Conservation (phyloP, 2,113 vertebrate species). For the Lophochroa leadbeateri region DNA sequence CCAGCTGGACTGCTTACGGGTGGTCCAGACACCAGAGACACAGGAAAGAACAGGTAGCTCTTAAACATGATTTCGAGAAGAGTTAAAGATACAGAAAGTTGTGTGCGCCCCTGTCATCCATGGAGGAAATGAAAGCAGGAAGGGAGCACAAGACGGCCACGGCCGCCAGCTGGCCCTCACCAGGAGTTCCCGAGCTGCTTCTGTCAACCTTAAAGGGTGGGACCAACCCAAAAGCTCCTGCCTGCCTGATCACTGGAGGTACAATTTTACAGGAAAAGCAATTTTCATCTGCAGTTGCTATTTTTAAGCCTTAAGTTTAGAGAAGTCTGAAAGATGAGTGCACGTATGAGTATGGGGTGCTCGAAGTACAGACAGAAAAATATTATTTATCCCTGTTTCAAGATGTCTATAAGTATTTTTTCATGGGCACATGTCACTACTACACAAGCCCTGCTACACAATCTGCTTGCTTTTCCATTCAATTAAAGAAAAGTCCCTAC, state of each 20-base stretch:
- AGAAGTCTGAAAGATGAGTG: not conserved
- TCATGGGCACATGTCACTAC: not conserved
- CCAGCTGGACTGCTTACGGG: constrained; percentile 48
- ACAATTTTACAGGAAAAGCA: not conserved
- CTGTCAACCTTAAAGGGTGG: constrained; percentile 7
- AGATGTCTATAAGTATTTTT: not conserved
- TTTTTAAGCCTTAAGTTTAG: constrained; percentile 28
- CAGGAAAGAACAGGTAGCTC: not conserved
- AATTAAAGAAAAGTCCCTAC: constrained; percentile 69
- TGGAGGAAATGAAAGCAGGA: not conserved
- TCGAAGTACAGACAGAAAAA: constrained; percentile 26
- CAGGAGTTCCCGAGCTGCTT: not conserved
- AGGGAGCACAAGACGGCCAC: not conserved
- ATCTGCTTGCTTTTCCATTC: not conserved
- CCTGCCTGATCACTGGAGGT: not conserved
- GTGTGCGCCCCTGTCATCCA: accelerated
- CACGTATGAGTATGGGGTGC: not conserved
- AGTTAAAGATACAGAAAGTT: not conserved
- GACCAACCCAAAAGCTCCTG: not conserved
- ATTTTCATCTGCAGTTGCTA: constrained; percentile 14
- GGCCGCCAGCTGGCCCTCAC: not conserved
- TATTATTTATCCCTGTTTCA: constrained; percentile 16
- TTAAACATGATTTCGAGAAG: not conserved
- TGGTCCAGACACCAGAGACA: constrained; percentile 28
- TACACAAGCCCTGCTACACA: not conserved